Base-by-base conservation (phyloP, 2,888 invertebrate species). In the Athripsodes cinereus region DNA sequence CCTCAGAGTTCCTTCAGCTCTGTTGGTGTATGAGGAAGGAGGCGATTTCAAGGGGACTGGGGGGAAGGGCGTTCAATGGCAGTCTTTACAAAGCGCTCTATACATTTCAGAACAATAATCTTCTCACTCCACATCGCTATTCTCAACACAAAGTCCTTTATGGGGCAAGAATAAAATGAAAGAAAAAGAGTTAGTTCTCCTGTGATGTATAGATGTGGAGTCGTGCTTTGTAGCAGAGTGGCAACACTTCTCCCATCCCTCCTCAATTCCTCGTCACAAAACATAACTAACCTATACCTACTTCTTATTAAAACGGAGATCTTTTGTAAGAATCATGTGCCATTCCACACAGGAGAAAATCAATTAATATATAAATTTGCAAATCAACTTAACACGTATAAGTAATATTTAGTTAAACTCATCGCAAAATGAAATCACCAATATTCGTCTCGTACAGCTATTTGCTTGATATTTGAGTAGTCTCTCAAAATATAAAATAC, bases 31-130 rank as follows among this genome's bases (percentile, higher is more conserved):
- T 63, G 66, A n/a, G 65, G 66, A 65, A 34, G 57, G 40, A 26
- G 60, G 61, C 65, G 65, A 62, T 56, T 59, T 60, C 55, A 13
- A 40, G 8, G 46, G 53, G 54, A 59, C 52, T 40, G 58, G 57
- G 40, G 40, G 53, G 54, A 59, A 54, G 35, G 58, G 57, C 61
- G 58, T 69, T 74, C 64, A 64, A 64, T 62, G 60, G 64, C 53
- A 64, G 62, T 60, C 64, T 61, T 61, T 60, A 63, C 63, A 63
- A 64, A 64, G 63, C 62, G 61, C 62, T 63, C 62, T 62, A 63
- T 61, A 64, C 64, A 63, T 63, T 63, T 62, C 61, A 64, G 64
- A 64, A 64, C 64, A 64, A 64, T 64, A 63, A 64, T 64, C 64
- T 61, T 55, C 64, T 62, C 64, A 61, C 62, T 60, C 64, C 62